Evolutionary conservation across 2,888 invertebrate genomes (phyloP), one percentile per base, ranked within the genome.

Genomic region (Loripinus fragilis): DNA sequence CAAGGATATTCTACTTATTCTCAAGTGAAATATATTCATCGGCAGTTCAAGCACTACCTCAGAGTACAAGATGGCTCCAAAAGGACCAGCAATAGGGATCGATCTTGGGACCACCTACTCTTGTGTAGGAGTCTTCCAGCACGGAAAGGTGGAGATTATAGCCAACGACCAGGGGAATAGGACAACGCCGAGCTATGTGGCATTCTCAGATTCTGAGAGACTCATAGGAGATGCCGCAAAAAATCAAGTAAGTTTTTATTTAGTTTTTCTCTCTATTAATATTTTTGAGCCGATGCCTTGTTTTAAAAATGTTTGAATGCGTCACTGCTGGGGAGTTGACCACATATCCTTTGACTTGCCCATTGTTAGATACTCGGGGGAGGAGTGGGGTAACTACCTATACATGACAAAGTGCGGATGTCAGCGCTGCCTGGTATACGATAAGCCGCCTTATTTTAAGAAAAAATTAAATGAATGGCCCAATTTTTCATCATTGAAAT

Each of bases 71-170:
- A 60, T 60, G 60, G 60, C 60, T 33, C 33, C 3, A 10, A 60
- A 60, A 60, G 60, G 60, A 60, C 90, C 92, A 70, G 94, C 93
- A 80, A 96, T 98, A 93, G 98, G 98, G 95, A 97, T 98, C 94
- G 97, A 97, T 94, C 94, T 97, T 89, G 97, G 97, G 75, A 97
- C 97, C 75, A 97, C 97, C 17, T 97, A 96, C 94, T 97, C 97
- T 71, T 93, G 93, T 86, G 92, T 93, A 28, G 92, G 90, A 45
- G 90, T 88, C 64, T 94, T 94, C 88, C 93, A 93, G 87, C 93
- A 94, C 83, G 94, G 94, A 38, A 94, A 94, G 86, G 94, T 94
- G 70, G 94, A 94, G 85, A 94, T 94, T 76, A 94, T 94, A 76
- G 94, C 94, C 78, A 94, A 94, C 84, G 94, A 94, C 78, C 94